Evolutionary conservation across 1,140 invertebrate genomes (phyloP).

Genomic region (Brachystomella parvula): DNA sequence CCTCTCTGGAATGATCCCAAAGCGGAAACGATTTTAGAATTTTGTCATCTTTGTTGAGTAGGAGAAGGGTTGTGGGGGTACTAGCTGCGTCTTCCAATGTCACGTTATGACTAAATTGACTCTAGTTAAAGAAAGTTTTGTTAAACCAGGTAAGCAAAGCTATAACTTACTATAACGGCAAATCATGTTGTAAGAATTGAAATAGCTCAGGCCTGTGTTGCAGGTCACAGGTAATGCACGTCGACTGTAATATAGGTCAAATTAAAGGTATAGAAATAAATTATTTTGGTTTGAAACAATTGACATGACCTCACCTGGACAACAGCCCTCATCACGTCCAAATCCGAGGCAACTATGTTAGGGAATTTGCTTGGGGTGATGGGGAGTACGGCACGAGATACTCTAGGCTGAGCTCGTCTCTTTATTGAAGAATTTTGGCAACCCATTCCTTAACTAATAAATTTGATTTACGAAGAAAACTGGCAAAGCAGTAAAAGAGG

Average conservation of each 20-base stretch:
- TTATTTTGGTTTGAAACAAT: no score
- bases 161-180: background rate
- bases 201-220: background rate
- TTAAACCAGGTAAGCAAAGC: no score
- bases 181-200: background rate
- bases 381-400: background rate
- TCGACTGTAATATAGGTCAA: background rate
- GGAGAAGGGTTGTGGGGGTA: background rate
- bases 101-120: constrained; percentile 7
- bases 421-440: background rate
- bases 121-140: background rate
- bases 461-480: no score
- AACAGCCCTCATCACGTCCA: background rate
- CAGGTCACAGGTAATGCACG: background rate
- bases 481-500: no score
- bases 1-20: background rate
- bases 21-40: background rate
- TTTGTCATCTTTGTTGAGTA: constrained; percentile 10
- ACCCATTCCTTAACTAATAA: no score
- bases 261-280: background rate
- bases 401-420: background rate
- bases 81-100: constrained; percentile 2
- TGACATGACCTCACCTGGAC: no score
- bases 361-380: background rate
- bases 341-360: background rate